These are phyloP conservation scores for Rhyacophila evoluta DNA, from an alignment of 2,888 invertebrate genomes.

Conservation along the genomic window DNA sequence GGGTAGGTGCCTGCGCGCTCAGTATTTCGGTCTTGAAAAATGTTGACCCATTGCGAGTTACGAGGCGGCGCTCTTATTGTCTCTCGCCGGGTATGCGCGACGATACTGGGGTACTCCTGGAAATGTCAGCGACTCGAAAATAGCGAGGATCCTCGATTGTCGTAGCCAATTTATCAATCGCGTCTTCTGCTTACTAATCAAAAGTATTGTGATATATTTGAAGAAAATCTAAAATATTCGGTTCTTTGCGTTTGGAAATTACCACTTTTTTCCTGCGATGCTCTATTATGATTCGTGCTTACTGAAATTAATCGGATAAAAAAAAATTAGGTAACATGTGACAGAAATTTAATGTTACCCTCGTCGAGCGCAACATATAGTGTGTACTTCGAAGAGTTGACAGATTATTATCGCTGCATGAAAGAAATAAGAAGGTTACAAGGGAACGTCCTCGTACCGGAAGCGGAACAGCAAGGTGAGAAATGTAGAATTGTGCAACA, in stretches of 20 bases:
- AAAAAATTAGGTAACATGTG: too few relatives aligned
- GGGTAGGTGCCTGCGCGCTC: slow-evolving; percentile 8
- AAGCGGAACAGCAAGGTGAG: slow-evolving; percentile 24
- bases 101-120: neutral
- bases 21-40: slow-evolving; percentile 19
- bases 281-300: too few relatives aligned
- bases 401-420: too few relatives aligned
- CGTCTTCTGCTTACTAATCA: too few relatives aligned
- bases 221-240: too few relatives aligned
- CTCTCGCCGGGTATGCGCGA: neutral
- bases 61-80: neutral
- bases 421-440: neutral
- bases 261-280: too few relatives aligned
- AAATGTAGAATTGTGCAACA: neutral
- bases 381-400: too few relatives aligned
- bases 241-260: too few relatives aligned
- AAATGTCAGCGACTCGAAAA: slow-evolving; percentile 12
- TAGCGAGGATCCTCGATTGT: neutral
- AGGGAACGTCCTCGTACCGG: slow-evolving; percentile 13
- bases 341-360: too few relatives aligned
- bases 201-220: too few relatives aligned
- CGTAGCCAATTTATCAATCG: neutral
- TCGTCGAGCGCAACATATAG: too few relatives aligned
- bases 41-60: slow-evolving; percentile 24
- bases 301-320: too few relatives aligned